Evolutionary conservation across 1,140 invertebrate genomes (phyloP).

Genomic region (Mizuhopecten yessoensis): DNA sequence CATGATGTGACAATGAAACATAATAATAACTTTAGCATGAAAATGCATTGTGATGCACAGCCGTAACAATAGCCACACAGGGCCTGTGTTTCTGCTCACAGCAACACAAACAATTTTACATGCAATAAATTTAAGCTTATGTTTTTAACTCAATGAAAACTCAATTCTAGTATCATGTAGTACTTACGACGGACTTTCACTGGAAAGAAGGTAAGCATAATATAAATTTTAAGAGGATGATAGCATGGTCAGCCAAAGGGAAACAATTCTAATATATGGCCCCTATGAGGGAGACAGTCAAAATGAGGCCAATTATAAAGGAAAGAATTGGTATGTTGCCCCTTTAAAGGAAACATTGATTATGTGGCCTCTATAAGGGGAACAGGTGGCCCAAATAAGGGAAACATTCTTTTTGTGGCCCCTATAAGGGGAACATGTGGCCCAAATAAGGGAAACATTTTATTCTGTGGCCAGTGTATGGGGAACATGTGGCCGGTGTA

Average conservation of each 20-base stretch:
- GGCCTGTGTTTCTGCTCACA: constrained; percentile 13
- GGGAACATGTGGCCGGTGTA: too few species aligned
- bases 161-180: constrained; percentile 27
- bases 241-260: neutral
- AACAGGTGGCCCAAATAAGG: too few species aligned
- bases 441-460: too few species aligned
- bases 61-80: neutral
- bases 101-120: constrained; percentile 20
- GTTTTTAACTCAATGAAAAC: neutral
- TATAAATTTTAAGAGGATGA: neutral
- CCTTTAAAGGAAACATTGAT: too few species aligned
- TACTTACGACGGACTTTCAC: neutral
- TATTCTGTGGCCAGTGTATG: too few species aligned
- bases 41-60: constrained; percentile 31
- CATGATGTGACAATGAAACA: neutral
- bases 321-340: too few species aligned
- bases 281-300: too few species aligned
- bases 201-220: neutral
- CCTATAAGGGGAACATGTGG: too few species aligned
- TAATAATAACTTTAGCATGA: neutral
- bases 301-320: too few species aligned
- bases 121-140: neutral
- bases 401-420: too few species aligned
- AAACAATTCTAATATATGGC: too few species aligned
- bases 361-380: too few species aligned